Percentiles rank a stretch among this genome's conserved stretches.
These are phyloP conservation scores for Calliphora vomitoria DNA, from an alignment of 2,888 invertebrate genomes.

Conservation along the genomic window DNA sequence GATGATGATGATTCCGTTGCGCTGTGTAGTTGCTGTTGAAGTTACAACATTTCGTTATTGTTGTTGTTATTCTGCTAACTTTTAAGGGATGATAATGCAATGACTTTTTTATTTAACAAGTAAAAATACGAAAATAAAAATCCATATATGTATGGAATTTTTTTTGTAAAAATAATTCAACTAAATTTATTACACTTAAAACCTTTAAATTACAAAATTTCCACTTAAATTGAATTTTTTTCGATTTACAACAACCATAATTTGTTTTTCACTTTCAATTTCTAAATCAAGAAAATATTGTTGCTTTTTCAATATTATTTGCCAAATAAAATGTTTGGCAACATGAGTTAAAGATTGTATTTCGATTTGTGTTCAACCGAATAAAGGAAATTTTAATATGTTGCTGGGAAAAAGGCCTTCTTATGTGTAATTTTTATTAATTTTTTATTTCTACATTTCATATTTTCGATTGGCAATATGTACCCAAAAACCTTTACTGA, in stretches of 20 bases:
- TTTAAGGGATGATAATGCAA: conserved; percentile 71
- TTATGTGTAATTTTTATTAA: too few relatives aligned
- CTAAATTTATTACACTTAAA: conserved; percentile 33
- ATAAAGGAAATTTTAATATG: neutral
- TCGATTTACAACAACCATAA: conserved; percentile 18
- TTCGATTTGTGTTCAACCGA: neutral
- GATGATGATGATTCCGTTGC: conserved; percentile 28
- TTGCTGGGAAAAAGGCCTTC: too few relatives aligned
- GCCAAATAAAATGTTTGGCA: neutral
- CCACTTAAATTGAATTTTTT: conserved; percentile 57
- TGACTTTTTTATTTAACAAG: conserved; percentile 52
- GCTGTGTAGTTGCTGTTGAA: conserved; percentile 35
- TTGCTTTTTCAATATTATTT: neutral
- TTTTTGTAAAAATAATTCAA: conserved; percentile 33
- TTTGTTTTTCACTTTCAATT: conserved; percentile 22
- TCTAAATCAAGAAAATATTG: conserved; percentile 33
- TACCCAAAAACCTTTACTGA: too few relatives aligned
- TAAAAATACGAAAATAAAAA: conserved; percentile 33
- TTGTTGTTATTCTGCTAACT: neutral
- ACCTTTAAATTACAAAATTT: conserved; percentile 44
- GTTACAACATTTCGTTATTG: conserved; percentile 31
- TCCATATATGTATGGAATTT: neutral
- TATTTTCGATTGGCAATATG: too few relatives aligned
- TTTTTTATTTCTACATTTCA: too few relatives aligned
- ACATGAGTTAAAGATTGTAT: neutral